Conservation (phyloP, 2,113 vertebrate genomes). For the Entosphenus tridentatus region DNA sequence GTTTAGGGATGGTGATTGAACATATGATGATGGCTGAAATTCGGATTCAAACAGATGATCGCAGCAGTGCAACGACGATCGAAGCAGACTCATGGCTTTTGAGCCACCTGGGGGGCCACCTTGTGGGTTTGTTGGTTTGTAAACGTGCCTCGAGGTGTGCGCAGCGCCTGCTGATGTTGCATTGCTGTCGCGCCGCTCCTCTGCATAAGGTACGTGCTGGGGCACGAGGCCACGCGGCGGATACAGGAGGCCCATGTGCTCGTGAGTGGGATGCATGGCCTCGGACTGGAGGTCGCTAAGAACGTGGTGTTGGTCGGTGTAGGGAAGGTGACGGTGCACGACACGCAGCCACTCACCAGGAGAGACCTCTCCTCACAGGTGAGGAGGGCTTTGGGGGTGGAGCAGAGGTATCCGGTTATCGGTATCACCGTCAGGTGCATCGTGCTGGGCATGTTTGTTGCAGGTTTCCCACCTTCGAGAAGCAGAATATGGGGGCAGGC, state of each 20-base stretch:
- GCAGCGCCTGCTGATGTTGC: too few relatives aligned
- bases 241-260: conserved; percentile 30
- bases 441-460: background rate
- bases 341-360: conserved; percentile 20
- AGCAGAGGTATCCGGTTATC: background rate
- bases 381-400: conserved; percentile 7
- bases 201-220: conserved; percentile 40
- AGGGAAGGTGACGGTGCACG: conserved; percentile 47
- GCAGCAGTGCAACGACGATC: too few relatives aligned
- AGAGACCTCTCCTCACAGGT: conserved; percentile 47
- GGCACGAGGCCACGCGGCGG: conserved; percentile 27
- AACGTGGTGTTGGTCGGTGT: conserved; percentile 52
- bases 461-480: background rate
- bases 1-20: too few relatives aligned
- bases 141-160: too few relatives aligned
- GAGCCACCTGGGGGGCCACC: too few relatives aligned
- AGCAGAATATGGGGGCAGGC: background rate
- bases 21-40: too few relatives aligned
- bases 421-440: too few relatives aligned
- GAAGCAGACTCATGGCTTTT: too few relatives aligned
- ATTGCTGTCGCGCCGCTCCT: too few relatives aligned
- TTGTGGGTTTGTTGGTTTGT: too few relatives aligned
- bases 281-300: conserved; percentile 58
- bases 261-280: conserved; percentile 45
- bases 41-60: too few relatives aligned